phyloP scores from a whole-genome alignment of 2,113 vertebrate species.

The Pollachius pollachius region DNA sequence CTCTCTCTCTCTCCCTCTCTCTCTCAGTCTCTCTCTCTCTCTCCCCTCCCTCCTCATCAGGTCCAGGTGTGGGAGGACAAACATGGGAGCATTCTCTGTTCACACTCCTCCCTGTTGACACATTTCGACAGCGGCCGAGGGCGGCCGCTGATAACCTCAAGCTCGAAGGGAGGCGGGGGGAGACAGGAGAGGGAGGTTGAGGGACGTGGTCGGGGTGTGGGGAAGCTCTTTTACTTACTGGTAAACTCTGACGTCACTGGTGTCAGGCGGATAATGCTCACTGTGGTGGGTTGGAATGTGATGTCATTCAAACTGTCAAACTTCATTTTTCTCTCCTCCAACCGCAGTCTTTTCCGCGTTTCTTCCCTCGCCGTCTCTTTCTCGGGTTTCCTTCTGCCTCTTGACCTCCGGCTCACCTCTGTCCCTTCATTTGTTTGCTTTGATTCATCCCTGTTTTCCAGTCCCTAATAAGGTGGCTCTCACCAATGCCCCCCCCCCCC shows the following conservation, averaged over 20 bases:
- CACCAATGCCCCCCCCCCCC: background rate
- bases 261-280: too few relatives aligned
- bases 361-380: conserved; percentile 1
- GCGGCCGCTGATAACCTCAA: conserved; percentile 14
- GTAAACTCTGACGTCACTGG: too few relatives aligned
- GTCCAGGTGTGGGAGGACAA: conserved; percentile 44
- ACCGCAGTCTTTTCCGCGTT: background rate
- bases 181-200: conserved; percentile 23
- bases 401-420: background rate
- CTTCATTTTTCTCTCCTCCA: background rate
- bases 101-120: conserved; percentile 43
- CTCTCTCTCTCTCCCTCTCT: conserved; percentile 4
- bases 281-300: too few relatives aligned
- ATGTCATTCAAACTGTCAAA: too few relatives aligned
- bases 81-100: conserved; percentile 28
- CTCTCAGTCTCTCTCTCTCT: background rate
- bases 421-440: conserved; percentile 17
- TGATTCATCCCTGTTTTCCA: too few relatives aligned
- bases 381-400: background rate
- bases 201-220: background rate
- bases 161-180: conserved; percentile 1
- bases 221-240: background rate
- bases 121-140: conserved; percentile 27
- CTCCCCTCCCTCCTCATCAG: conserved; percentile 1
- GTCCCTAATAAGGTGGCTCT: too few relatives aligned